Conservation (phyloP, 2,113 vertebrate species). For the Aepyceros melampus region DNA sequence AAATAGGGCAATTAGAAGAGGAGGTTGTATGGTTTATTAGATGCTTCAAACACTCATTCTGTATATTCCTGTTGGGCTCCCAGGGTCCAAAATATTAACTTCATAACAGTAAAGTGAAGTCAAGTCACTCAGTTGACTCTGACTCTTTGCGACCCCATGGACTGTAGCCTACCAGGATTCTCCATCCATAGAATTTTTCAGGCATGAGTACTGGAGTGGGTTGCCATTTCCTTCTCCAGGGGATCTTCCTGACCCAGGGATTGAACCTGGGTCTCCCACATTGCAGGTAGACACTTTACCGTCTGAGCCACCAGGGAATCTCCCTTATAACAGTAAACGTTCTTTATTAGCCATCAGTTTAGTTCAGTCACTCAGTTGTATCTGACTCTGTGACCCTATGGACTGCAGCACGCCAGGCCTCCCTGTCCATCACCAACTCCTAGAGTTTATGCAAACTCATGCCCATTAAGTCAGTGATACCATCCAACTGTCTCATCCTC, state of each 20-base stretch:
- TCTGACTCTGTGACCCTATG: neutral
- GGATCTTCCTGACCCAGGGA: too few species aligned
- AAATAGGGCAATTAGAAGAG: neutral
- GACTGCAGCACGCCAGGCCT: neutral
- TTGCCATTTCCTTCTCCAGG: too few species aligned
- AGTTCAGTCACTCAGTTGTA: neutral
- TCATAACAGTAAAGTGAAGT: neutral
- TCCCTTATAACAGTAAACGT: neutral
- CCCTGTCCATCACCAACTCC: neutral
- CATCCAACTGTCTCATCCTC: neutral
- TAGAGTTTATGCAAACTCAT: neutral
- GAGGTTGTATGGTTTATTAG: neutral
- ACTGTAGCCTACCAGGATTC: neutral
- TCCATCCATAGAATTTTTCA: too few species aligned
- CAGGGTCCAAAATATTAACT: neutral
- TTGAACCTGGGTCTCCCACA: fast-evolving
- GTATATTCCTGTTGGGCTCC: neutral
- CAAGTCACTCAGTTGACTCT: neutral
- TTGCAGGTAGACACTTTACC: too few species aligned
- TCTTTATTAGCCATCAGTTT: neutral
- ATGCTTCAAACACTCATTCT: neutral
- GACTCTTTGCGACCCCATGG: neutral
- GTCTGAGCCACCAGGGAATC: too few species aligned
- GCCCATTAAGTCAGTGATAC: neutral
- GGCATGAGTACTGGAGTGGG: too few species aligned